Conservation (phyloP, 1,140 invertebrate genomes). For the Macrosteles quadrilineatus region DNA sequence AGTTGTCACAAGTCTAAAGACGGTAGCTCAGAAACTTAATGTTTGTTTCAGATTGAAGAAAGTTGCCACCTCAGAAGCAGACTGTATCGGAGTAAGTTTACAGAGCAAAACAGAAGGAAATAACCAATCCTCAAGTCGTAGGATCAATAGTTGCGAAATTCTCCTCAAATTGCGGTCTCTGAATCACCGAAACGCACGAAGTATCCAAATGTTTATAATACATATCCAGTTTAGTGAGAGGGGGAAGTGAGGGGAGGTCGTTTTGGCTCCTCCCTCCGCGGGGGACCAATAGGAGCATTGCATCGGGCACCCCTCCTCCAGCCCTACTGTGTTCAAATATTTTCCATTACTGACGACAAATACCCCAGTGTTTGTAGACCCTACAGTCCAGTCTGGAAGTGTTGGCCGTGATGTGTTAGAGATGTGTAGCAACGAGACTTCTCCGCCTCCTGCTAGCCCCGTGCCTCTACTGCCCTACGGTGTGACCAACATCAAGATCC, state of each 20-base stretch:
- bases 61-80: too few relatives aligned
- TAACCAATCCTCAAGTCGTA: neutral
- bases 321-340: constrained; percentile 22
- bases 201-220: constrained; percentile 27
- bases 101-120: too few relatives aligned
- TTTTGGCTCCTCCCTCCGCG: neutral
- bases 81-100: too few relatives aligned
- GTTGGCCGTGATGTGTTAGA: neutral
- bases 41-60: too few relatives aligned
- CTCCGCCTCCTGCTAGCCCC: neutral
- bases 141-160: constrained; percentile 14
- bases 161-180: constrained; percentile 8
- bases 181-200: constrained; percentile 2
- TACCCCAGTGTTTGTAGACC: constrained; percentile 10
- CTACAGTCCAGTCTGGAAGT: constrained; percentile 6
- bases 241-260: neutral
- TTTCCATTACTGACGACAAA: constrained; percentile 28
- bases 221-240: constrained; percentile 15
- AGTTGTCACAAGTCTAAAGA: too few relatives aligned
- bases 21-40: too few relatives aligned
- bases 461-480: constrained; percentile 20
- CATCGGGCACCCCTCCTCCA: constrained; percentile 6
- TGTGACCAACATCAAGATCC: constrained; percentile 27
- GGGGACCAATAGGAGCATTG: neutral
- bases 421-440: constrained; percentile 15